Conservation (phyloP, 2,113 vertebrate genomes). For the Phaethon lepturus region DNA sequence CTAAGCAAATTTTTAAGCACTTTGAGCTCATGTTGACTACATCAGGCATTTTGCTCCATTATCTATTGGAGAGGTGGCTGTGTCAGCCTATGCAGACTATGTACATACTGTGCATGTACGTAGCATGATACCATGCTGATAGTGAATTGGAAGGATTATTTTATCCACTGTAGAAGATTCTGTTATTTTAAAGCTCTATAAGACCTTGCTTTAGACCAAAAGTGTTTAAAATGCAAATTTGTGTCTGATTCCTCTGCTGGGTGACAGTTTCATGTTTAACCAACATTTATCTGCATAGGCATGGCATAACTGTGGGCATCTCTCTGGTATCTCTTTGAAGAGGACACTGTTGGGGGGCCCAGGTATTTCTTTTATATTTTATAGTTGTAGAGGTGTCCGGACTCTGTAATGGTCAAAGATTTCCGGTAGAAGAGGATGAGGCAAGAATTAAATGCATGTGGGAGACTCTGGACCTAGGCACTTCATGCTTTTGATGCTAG, state of each 20-base stretch:
- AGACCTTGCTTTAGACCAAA: background rate
- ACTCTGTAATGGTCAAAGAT: constrained; percentile 66
- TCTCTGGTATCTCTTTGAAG: constrained; percentile 64
- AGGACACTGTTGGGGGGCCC: constrained; percentile 68
- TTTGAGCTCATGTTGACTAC: background rate
- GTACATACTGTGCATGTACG: too few species aligned
- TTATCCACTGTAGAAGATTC: background rate
- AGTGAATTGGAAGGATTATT: background rate
- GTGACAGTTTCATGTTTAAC: constrained; percentile 57
- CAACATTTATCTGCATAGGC: constrained; percentile 50
- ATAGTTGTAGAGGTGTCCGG: constrained; percentile 70
- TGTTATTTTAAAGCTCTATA: background rate
- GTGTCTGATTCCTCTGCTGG: background rate
- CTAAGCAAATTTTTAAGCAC: background rate
- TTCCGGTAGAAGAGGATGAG: constrained; percentile 70
- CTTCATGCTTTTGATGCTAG: constrained; percentile 63
- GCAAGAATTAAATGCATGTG: constrained; percentile 62
- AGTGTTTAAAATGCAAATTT: constrained; percentile 10
- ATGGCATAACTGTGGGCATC: constrained; percentile 54
- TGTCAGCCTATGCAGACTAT: background rate
- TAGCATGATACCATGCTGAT: background rate
- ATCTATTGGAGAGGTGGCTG: background rate
- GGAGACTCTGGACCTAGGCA: constrained; percentile 67
- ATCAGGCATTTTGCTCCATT: background rate
- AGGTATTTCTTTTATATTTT: constrained; percentile 77